Evolutionary conservation across 2,888 invertebrate species (phyloP), one percentile per base, ranked within the genome.

Genomic region (Latrodectus elegans): DNA sequence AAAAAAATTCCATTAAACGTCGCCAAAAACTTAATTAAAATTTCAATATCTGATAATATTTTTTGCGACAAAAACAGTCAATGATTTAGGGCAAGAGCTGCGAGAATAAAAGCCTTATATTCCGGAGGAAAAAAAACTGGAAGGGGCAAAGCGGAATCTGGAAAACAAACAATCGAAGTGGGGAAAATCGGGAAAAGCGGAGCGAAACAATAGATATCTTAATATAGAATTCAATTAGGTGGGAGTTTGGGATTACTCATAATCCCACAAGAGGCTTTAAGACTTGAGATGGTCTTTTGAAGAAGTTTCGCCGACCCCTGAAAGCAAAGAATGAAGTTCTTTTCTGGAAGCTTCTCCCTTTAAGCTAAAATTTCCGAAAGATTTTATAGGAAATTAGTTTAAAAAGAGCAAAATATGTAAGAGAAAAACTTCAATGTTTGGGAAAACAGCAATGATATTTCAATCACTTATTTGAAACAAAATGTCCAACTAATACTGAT

Each of bases 161-260:
- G 60, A n/a, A 55, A 53, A 22, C 26, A 22, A 55, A 15, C 60
- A 74, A 55, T 55, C 26, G 15, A 52, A 68, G 12, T n/a, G 78
- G 60, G 17, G 1, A 52, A 22, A 22, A 15, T 22, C 52, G 52
- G 73, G 73, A 78, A 55, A 78, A 78, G 72, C 77, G 38, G 38
- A 38, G 38, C 38, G 73, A 86, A 80, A 80, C 85, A 86, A 86
- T 71, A 51, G 51, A 26, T 51, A 65, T 71, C 85, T 85, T 86
- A 86, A 86, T 86, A 71, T 76, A 80, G 85, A 80, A 86, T 86
- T 86, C 80, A 86, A 86, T 86, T 86, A 86, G 80, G 71, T n/a
- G 64, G 80, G 71, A 74, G 38, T 71, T 11, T 38, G 86, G 81
- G 86, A 81, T 87, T 87, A 87, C 77, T 76, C 49, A 77, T 87